Conservation (phyloP, 2,113 vertebrate genomes). For the pig (Sus scrofa) region DNA sequence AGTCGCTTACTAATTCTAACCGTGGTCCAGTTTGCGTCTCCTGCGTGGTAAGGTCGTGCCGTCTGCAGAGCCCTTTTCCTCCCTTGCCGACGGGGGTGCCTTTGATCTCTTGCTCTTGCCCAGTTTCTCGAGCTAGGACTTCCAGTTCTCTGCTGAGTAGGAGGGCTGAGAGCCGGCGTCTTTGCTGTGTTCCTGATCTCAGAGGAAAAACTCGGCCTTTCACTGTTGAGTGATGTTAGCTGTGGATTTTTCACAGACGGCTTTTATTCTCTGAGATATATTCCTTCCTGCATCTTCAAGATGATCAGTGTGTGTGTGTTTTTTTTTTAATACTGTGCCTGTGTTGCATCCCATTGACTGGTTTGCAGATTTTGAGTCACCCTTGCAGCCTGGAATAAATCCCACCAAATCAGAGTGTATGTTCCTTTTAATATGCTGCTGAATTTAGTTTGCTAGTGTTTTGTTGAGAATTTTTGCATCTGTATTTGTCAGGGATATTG, state of each 20-base stretch:
- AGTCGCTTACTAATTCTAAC: slow-evolving; percentile 19
- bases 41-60: background rate
- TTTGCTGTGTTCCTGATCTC: background rate
- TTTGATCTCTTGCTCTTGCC: background rate
- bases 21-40: background rate
- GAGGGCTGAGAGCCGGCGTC: background rate
- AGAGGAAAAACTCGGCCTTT: background rate
- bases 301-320: background rate
- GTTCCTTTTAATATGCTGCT: background rate
- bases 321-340: background rate
- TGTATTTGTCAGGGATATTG: background rate
- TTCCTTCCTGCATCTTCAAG: background rate
- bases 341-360: background rate
- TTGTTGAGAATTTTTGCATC: background rate
- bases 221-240: background rate
- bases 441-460: background rate
- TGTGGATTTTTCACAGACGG: background rate
- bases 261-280: background rate
- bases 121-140: background rate
- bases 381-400: background rate
- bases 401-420: background rate
- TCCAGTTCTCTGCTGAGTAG: background rate
- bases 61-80: background rate
- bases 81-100: background rate
- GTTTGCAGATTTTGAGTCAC: background rate